These are phyloP conservation scores for Lates calcarifer DNA, from an alignment of 2,113 vertebrate species.

Conservation along the genomic window DNA sequence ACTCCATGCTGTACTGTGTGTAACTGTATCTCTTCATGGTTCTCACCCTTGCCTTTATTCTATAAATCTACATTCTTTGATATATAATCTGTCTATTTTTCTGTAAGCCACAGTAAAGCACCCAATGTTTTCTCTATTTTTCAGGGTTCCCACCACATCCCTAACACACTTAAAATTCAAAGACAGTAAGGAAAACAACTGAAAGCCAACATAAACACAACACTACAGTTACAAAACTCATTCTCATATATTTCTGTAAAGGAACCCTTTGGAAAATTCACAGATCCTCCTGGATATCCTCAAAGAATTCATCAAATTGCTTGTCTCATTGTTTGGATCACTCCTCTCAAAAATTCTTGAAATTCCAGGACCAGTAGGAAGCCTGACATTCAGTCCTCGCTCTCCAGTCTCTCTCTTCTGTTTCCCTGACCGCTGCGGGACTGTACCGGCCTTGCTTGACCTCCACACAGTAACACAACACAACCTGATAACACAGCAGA, in stretches of 20 bases:
- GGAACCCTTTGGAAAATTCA: conserved; percentile 9
- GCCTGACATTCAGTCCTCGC: conserved; percentile 31
- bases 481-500: conserved; percentile 21
- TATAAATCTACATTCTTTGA: not conserved
- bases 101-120: not conserved
- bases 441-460: conserved; percentile 39
- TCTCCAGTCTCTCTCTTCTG: conserved; percentile 11
- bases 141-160: not conserved
- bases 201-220: not conserved
- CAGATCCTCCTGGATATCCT: conserved; percentile 27
- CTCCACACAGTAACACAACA: conserved; percentile 29
- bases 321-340: conserved; percentile 34
- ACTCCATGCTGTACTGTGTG: not conserved
- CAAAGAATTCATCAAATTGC: conserved; percentile 33
- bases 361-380: conserved; percentile 61
- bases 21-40: conserved; percentile 1
- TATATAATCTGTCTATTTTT: conserved; percentile 23
- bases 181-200: conserved; percentile 1
- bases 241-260: not conserved
- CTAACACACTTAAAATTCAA: not conserved
- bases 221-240: not conserved
- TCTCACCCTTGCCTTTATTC: not conserved
- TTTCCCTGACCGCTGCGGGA: conserved; percentile 26
- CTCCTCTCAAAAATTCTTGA: conserved; percentile 52
- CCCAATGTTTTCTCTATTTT: not conserved